Evolutionary conservation across 1,140 invertebrate genomes (phyloP), one percentile per base, ranked within the genome.

Genomic region (Acyrthosiphon pisum): DNA sequence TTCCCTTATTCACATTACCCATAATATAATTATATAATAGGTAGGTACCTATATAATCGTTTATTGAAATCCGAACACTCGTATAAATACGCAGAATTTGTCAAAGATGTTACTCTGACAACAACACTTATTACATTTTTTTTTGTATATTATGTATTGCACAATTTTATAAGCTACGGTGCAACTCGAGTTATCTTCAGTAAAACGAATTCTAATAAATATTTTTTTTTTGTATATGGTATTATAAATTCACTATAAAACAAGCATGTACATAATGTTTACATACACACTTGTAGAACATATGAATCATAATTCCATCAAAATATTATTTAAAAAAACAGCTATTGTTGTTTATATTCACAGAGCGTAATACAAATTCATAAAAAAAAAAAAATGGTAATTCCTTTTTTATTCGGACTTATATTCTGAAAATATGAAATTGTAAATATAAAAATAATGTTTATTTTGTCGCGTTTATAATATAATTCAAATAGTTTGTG

Each of bases 401-500:
- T 76, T 76, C 20, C 6, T 18, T 68, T 68, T 76, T 18, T 60
- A 60, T 23, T 76, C 14, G 30, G 30, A n/a, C 14, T n/a, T 18
- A 76, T 35, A n/a, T 6, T 76, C 30, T 9, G n/a, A n/a, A 76
- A 76, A n/a, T 20, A n/a, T 76, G 18, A 76, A 76, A 76, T n/a
- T 20, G 30, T 76, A 76, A 76, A n/a, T n/a, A n/a, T 76, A n/a
- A 76, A n/a, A 76, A 76, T 76, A 76, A 76, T 76, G 60, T 76
- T 76, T 76, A 76, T n/a, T 76, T 76, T 76, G 60, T 76, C n/a
- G 60, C 14, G 4, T n/a, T 76, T 76, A 76, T n/a, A 76, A 76
- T n/a, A 76, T 76, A 76, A n/a, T 76, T 76, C 60, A 76, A 76
- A 76, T 76, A n/a, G 60, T n/a, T 76, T 76, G 60, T n/a, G 60